These are phyloP conservation scores for Porites rus DNA, from an alignment of 92 coral and sea anemone genomes.

Conservation along the genomic window DNA sequence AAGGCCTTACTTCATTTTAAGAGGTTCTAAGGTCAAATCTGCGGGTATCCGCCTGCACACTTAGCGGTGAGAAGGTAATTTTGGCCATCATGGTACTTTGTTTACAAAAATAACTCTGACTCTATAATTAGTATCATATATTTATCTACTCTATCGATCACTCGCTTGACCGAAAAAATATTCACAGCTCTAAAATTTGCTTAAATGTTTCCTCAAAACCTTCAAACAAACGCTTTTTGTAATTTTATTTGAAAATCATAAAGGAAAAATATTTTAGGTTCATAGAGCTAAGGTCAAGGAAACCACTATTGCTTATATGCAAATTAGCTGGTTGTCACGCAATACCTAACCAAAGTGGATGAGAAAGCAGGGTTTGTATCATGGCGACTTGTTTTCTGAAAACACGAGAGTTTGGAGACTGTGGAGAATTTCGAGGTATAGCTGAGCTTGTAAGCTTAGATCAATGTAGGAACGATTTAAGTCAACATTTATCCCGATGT, in stretches of 20 bases:
- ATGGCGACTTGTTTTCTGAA: slow-evolving; percentile 42
- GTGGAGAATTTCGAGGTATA: slow-evolving; percentile 63
- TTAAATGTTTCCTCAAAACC: not conserved
- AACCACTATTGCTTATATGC: too few species aligned
- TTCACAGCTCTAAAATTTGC: slow-evolving; percentile 9
- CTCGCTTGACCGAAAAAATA: slow-evolving; percentile 4
- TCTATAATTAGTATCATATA: not conserved
- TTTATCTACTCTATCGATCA: not conserved
- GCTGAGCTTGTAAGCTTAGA: slow-evolving; percentile 46
- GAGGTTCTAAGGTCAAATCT: slow-evolving; percentile 46
- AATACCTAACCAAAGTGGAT: too few species aligned
- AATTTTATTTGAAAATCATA: slow-evolving; percentile 8
- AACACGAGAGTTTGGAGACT: slow-evolving; percentile 12
- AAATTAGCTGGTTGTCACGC: too few species aligned
- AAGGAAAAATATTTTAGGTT: too few species aligned
- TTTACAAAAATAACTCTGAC: slow-evolving; percentile 2
- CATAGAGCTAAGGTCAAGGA: too few species aligned
- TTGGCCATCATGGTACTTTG: slow-evolving; percentile 18
- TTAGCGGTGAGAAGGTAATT: slow-evolving; percentile 31
- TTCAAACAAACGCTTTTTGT: slow-evolving; percentile 10
- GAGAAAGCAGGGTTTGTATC: not conserved
- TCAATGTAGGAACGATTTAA: slow-evolving; percentile 39
- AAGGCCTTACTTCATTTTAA: slow-evolving; percentile 20
- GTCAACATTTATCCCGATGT: slow-evolving; percentile 32
- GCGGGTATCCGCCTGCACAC: slow-evolving; percentile 41